Evolutionary conservation across 1,140 invertebrate species (phyloP).

Genomic region (Halictus rubicundus): DNA sequence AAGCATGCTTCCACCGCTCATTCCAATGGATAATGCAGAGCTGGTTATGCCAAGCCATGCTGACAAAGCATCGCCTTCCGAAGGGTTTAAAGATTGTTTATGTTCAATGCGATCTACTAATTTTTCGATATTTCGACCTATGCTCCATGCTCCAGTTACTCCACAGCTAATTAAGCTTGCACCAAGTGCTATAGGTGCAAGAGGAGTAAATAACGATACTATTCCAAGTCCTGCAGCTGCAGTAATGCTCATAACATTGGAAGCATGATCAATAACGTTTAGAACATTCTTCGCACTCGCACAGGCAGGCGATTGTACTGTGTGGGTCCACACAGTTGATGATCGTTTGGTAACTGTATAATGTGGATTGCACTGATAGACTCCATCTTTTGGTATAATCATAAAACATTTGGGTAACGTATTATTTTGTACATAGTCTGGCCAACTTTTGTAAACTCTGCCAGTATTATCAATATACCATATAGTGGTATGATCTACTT

Average conservation of each 20-base stretch:
- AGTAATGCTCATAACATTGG: conserved; percentile 50
- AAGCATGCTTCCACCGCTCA: conserved; percentile 45
- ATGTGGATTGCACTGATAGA: conserved; percentile 64
- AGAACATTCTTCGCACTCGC: conserved; percentile 53
- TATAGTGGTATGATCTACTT: not conserved
- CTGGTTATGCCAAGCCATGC: conserved; percentile 59
- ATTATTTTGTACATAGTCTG: conserved; percentile 72
- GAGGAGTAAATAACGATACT: conserved; percentile 68
- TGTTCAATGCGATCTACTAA: conserved; percentile 62
- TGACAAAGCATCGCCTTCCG: conserved; percentile 45
- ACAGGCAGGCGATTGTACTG: conserved; percentile 73
- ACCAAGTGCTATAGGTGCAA: conserved; percentile 56
- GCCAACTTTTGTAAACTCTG: conserved; percentile 72
- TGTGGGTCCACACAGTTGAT: conserved; percentile 68
- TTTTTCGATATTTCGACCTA: conserved; percentile 48
- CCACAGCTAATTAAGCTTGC: conserved; percentile 45
- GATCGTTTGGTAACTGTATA: conserved; percentile 28
- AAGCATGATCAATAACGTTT: conserved; percentile 67
- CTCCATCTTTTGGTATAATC: conserved; percentile 72
- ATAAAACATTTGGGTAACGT: conserved; percentile 68
- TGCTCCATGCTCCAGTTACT: conserved; percentile 47
- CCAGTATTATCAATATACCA: conserved; percentile 70
- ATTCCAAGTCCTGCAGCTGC: conserved; percentile 57
- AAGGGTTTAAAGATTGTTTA: conserved; percentile 58
- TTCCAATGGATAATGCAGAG: conserved; percentile 48